Conservation (phyloP, 1,140 invertebrate genomes). For the Nymphalis io region DNA sequence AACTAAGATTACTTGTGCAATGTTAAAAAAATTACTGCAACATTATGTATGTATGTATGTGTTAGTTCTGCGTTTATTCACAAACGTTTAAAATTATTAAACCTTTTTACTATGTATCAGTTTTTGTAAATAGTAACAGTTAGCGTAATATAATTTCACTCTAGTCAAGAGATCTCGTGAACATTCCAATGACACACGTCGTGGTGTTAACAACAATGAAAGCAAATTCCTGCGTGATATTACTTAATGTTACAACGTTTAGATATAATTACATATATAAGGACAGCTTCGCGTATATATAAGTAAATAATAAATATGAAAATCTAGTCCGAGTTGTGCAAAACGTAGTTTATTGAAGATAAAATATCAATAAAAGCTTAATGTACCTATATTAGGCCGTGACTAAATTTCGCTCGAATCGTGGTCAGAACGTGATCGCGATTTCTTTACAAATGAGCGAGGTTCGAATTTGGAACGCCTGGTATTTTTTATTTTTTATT, state of each 20-base stretch:
- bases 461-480: slow-evolving; percentile 10
- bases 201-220: slow-evolving; percentile 22
- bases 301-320: slow-evolving; percentile 46
- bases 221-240: slow-evolving; percentile 69
- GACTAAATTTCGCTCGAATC: slow-evolving; percentile 20
- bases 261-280: slow-evolving; percentile 57
- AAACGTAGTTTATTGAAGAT: slow-evolving; percentile 52
- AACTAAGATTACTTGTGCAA: slow-evolving; percentile 5
- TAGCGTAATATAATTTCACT: slow-evolving; percentile 30
- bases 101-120: neutral
- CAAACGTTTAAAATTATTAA: too few species aligned
- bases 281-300: slow-evolving; percentile 55
- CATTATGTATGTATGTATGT: too few species aligned
- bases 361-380: slow-evolving; percentile 46
- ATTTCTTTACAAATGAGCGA: slow-evolving; percentile 20
- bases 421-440: slow-evolving; percentile 22
- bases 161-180: slow-evolving; percentile 64
- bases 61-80: too few species aligned
- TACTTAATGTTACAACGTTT: slow-evolving; percentile 60
- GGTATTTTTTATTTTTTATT: slow-evolving; percentile 7
- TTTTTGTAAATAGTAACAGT: slow-evolving; percentile 9
- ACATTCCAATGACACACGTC: slow-evolving; percentile 49
- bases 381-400: slow-evolving; percentile 44
- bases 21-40: neutral
- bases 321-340: slow-evolving; percentile 70